Percentiles rank a stretch among this genome's conserved stretches.
Conservation (phyloP, 2,113 vertebrate genomes). For the Zosterops lateralis region DNA sequence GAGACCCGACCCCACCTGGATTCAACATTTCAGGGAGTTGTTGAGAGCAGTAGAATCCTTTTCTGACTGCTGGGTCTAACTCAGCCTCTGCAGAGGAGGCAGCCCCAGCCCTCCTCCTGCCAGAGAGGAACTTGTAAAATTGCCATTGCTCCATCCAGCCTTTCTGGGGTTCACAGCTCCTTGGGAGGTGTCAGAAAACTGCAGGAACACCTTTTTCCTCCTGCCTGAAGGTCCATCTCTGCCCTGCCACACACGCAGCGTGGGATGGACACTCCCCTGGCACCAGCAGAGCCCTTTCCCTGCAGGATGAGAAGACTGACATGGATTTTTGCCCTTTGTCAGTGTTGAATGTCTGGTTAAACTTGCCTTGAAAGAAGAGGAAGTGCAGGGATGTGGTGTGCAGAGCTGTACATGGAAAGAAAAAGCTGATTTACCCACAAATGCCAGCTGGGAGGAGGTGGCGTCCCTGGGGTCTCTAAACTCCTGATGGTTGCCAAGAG, state of each 20-base stretch:
- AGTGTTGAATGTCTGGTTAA: not conserved
- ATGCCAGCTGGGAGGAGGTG: not conserved
- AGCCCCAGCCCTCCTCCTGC: not conserved
- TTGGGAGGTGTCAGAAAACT: not conserved
- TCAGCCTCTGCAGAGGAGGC: not conserved
- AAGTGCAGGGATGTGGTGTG: not conserved
- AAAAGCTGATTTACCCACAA: not conserved
- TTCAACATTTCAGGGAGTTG: not conserved
- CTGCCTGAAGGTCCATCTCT: not conserved
- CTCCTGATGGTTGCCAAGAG: not conserved
- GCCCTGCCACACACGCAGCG: fast-evolving
- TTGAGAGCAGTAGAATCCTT: not conserved
- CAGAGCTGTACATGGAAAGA: not conserved
- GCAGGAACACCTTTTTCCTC: not conserved
- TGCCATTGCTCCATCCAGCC: not conserved
- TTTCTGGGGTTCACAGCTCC: not conserved
- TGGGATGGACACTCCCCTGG: not conserved
- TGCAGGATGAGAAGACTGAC: not conserved
- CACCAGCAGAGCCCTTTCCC: not conserved
- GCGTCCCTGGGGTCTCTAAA: not conserved
- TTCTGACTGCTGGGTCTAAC: not conserved
- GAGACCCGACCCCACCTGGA: not conserved
- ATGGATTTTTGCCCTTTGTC: not conserved
- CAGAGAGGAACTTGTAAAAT: not conserved
- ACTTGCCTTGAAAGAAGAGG: not conserved